Evolutionary conservation across 2,888 invertebrate genomes (phyloP), one percentile per base, ranked within the genome.

Genomic region (Pseudococcus jackbeardsleyi): DNA sequence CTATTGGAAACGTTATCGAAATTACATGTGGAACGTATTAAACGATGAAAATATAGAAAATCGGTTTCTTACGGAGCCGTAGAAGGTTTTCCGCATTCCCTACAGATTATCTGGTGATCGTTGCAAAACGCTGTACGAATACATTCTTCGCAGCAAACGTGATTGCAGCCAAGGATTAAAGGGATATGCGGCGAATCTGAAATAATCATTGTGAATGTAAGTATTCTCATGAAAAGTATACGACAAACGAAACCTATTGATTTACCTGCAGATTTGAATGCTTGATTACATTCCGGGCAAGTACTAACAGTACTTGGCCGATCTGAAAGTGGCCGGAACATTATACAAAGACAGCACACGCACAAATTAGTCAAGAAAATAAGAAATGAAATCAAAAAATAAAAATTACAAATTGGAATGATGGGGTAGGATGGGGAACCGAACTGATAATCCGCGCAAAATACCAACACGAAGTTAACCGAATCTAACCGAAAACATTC

Each of bases 101-200:
- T 8, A 19, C 79, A 79, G 7, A 79, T 17, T 3, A 79, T 15
- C 33, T 42, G 7, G 8, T 42, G 26, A 9, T 79, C 79, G n/a
- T 8, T 39, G 19, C 42, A 42, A 0, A 79, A 17, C 2, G 42
- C 11, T 15, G n/a, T 42, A 79, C 79, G 79, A 19, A 79, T 79
- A n/a, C 79, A 79, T n/a, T 79, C 79, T n/a, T 79, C 79, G 9
- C 79, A 79, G 42, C 79, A 79, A 11, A 33, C 7, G 15, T 79
- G 79, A n/a, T 3, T 5, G n/a, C 79, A 79, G 8, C 19, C 11
- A 0, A 79, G 79, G 17, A 79, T 42, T 8, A 79, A 42, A 42
- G 79, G 79, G 42, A 42, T 42, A n/a, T 46, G 79, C 0, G 17
- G n/a, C 0, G 79, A 42, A 42, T 79, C 79, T 79, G 19, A 59